phyloP scores from a whole-genome alignment of 1,140 invertebrate species.

The Aphaenogaster rudis region DNA sequence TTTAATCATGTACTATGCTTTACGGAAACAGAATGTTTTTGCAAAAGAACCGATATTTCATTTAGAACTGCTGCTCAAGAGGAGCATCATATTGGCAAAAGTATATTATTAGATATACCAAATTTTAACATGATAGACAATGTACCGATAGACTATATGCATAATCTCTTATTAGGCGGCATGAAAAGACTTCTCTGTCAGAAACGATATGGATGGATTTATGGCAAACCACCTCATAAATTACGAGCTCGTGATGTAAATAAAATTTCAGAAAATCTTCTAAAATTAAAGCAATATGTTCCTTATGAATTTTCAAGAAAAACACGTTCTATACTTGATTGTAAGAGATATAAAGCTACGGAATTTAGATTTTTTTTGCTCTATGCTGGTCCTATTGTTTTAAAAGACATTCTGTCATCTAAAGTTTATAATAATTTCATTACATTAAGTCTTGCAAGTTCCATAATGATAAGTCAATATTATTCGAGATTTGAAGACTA shows the following conservation, averaged over 20 bases:
- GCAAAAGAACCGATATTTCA: constrained; percentile 16
- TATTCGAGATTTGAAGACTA: not conserved
- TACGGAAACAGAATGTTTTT: not conserved
- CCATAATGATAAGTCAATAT: not conserved
- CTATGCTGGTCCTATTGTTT: constrained; percentile 6
- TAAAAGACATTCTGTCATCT: not conserved
- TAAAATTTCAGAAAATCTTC: not conserved
- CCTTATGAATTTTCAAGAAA: constrained; percentile 17
- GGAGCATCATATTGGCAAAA: constrained; percentile 3
- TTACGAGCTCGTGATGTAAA: not conserved
- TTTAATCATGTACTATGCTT: constrained; percentile 25
- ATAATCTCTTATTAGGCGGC: constrained; percentile 5
- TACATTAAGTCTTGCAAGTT: not conserved
- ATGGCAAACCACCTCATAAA: constrained; percentile 11
- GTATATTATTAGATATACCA: not conserved
- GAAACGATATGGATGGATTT: constrained; percentile 1
- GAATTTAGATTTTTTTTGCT: constrained; percentile 19
- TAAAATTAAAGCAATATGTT: constrained; percentile 7
- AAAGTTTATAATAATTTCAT: constrained; percentile 39
- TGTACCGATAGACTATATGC: not conserved
- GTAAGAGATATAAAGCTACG: not conserved
- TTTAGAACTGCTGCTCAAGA: not conserved
- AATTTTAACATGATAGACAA: constrained; percentile 11
- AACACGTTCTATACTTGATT: not conserved
- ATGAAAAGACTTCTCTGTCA: not conserved